Base-by-base conservation (phyloP, 1,140 invertebrate species). In the Lutraria rhynchaena region DNA sequence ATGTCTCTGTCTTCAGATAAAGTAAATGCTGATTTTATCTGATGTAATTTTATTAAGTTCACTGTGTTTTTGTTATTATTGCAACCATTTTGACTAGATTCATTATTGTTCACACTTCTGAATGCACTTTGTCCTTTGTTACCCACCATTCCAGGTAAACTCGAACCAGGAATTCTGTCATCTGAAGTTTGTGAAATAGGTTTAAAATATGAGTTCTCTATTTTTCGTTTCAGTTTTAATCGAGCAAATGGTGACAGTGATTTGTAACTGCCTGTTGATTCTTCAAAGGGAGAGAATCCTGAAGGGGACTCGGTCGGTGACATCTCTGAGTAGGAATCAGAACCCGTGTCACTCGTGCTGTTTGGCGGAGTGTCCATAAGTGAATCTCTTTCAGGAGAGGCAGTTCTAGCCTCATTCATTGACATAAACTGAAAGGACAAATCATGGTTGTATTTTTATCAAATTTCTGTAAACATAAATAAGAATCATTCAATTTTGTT, bases 11-110 rank as follows among this genome's bases (percentile, higher is more conserved):
- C 74, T 31, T 63, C 58, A 17, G 58, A 63, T 31, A 77, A 35
- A 11, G 74, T 22, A 33, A 77, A 77, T 51, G 74, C 74, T 15
- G 74, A 77, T 46, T 77, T 61, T 24, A 77, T 77, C 60, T 77
- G 58, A 19, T 77, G 53, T 24, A 77, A 46, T 27, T 77, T 77
- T 0, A 77, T 63, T 27, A 63, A 55, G 58, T 77, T 77, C 41
- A 77, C 7, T 9, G 29, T 49, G 3, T 63, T 35, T 29, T 29
- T 63, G 46, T 75, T 58, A 29, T 49, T 53, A 51, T 77, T 63
- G 44, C 41, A 63, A 37, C 24, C 65, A 17, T 51, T 53, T 55
- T 74, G 70, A 74, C 70, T 74, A 60, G 70, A 74, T 65, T 65
- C 44, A 24, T 31, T 49, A 35, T 60, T 46, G 44, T 35, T 24